A percentile compares a stretch with the other conserved stretches of the same genome.
phyloP scores from a whole-genome alignment of 2,888 invertebrate species.

The Lydus trimaculatus region DNA sequence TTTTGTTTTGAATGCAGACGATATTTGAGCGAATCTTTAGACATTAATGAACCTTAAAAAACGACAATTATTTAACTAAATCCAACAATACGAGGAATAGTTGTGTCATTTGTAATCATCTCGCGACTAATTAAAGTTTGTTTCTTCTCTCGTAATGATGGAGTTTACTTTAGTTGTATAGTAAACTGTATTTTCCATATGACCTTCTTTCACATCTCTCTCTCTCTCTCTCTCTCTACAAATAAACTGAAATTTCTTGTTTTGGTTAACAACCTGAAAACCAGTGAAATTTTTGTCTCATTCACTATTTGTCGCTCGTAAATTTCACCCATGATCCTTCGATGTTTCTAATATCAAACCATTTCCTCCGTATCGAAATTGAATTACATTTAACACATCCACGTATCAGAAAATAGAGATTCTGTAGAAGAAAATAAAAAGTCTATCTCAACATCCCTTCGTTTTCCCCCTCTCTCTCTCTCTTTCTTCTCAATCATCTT shows the following conservation, averaged over 20 bases:
- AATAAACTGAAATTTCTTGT: background rate
- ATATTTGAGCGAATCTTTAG: too few relatives aligned
- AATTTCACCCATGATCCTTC: slow-evolving; percentile 2
- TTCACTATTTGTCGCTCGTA: background rate
- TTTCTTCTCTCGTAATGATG: too few relatives aligned
- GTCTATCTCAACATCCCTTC: background rate
- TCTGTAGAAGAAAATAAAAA: background rate
- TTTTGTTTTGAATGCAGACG: too few relatives aligned
- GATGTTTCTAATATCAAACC: background rate
- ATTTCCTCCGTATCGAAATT: slow-evolving; percentile 3
- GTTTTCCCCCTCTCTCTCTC: background rate
- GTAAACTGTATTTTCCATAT: background rate
- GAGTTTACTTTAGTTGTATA: too few relatives aligned
- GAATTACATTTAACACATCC: slow-evolving; percentile 4
- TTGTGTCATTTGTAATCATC: too few relatives aligned
- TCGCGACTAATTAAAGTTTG: too few relatives aligned
- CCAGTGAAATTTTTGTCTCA: background rate
- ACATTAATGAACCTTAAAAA: too few relatives aligned
- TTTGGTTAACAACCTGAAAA: background rate
- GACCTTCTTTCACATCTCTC: background rate
- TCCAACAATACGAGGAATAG: too few relatives aligned
- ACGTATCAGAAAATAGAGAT: background rate
- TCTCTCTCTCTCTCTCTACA: too few relatives aligned
- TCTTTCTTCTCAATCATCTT: background rate
- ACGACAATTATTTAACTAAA: too few relatives aligned